A percentile compares a stretch with the other conserved stretches of the same genome.
Conservation (phyloP, 2,888 invertebrate genomes). For the Hypomecis atomaria region DNA sequence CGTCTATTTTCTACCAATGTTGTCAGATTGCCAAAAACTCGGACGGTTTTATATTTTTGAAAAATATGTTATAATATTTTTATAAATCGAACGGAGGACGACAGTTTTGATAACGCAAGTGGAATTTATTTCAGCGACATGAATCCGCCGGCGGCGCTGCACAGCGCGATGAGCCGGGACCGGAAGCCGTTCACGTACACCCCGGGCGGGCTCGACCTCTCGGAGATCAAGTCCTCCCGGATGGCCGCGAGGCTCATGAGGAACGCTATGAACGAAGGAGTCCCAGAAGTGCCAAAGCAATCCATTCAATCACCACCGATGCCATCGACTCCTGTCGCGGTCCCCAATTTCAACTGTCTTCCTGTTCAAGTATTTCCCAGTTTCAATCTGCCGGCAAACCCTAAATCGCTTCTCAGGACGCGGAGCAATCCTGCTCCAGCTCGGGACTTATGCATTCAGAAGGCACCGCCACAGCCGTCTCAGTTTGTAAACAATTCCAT, state of each 20-base stretch:
- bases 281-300: conserved; percentile 85
- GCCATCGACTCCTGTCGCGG: conserved; percentile 72
- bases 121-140: conserved; percentile 75
- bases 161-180: conserved; percentile 95
- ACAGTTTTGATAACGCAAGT: conserved; percentile 48
- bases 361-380: conserved; percentile 84
- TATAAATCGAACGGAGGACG: conserved; percentile 49
- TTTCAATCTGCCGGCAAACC: conserved; percentile 88
- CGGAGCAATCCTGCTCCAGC: conserved; percentile 69
- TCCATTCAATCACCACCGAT: conserved; percentile 78
- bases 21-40: conserved; percentile 77
- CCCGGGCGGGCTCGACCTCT: conserved; percentile 95
- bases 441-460: conserved; percentile 53
- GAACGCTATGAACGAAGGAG: conserved; percentile 87
- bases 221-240: conserved; percentile 95
- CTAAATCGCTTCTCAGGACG: conserved; percentile 81
- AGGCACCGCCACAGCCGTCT: conserved; percentile 43
- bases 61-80: conserved; percentile 53
- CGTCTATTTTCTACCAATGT: conserved; percentile 70
- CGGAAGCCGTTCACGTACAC: conserved; percentile 98
- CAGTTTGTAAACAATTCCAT: conserved; percentile 52
- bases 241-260: conserved; percentile 91
- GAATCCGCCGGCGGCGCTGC: conserved; percentile 93
- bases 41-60: conserved; percentile 54
- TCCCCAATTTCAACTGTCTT: conserved; percentile 77